Evolutionary conservation across 2,888 invertebrate species (phyloP).

Genomic region (Eupithecia centaureata): DNA sequence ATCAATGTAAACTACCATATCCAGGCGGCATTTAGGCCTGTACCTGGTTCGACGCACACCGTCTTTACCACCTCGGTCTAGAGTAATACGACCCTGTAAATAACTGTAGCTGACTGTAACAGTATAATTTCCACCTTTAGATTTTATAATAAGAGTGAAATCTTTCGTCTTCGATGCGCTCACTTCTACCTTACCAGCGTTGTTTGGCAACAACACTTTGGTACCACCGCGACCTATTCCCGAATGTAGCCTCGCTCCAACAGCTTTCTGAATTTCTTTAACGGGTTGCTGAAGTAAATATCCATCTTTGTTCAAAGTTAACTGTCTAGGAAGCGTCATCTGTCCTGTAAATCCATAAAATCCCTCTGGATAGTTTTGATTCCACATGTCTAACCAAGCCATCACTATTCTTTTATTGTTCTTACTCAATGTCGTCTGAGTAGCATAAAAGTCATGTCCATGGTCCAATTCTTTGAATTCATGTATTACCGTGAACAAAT

Average conservation of each 20-base stretch:
- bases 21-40: conserved; percentile 51
- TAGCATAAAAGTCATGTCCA: conserved; percentile 77
- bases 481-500: conserved; percentile 54
- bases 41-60: conserved; percentile 63
- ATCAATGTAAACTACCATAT: conserved; percentile 60
- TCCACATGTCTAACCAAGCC: conserved; percentile 79
- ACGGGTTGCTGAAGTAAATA: conserved; percentile 63
- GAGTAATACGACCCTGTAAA: conserved; percentile 50
- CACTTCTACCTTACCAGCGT: conserved; percentile 61
- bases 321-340: conserved; percentile 66
- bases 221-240: conserved; percentile 47
- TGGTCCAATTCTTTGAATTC: conserved; percentile 65
- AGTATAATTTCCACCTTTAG: conserved; percentile 40
- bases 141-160: conserved; percentile 58
- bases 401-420: conserved; percentile 60
- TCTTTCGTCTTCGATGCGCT: conserved; percentile 43
- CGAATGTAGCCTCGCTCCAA: conserved; percentile 45
- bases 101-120: conserved; percentile 59
- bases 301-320: conserved; percentile 55
- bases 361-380: conserved; percentile 65
- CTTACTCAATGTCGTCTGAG: conserved; percentile 64
- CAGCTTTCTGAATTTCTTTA: conserved; percentile 46
- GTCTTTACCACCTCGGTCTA: conserved; percentile 67
- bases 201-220: conserved; percentile 48
- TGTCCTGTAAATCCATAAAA: conserved; percentile 69